Conservation (phyloP, 2,797 vertebrate genomes). For the Iguana delicatissima region DNA sequence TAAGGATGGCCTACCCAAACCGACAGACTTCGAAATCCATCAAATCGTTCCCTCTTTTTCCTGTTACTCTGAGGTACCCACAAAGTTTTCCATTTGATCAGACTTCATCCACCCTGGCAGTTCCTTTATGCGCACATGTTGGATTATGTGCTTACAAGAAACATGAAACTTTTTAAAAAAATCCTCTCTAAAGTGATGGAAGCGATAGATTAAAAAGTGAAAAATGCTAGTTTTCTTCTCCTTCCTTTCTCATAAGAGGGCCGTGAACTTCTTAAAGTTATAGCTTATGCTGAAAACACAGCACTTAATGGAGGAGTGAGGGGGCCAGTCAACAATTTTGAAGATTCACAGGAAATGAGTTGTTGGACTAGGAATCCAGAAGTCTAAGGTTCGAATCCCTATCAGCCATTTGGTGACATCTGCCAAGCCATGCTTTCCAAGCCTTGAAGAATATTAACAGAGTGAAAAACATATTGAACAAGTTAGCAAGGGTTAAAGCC, state of each 20-base stretch:
- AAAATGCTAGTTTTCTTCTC: slow-evolving; percentile 51
- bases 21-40: background rate
- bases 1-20: background rate
- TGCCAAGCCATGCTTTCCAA: too few species aligned
- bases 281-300: slow-evolving; percentile 50
- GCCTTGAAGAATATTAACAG: too few species aligned
- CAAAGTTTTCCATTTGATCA: background rate
- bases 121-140: background rate
- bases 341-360: too few species aligned
- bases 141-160: background rate
- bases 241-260: slow-evolving; percentile 6
- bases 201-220: slow-evolving; percentile 55
- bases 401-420: too few species aligned
- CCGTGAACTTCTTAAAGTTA: slow-evolving; percentile 69
- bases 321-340: too few species aligned
- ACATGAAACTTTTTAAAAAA: slow-evolving; percentile 37
- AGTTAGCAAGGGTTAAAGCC: too few species aligned
- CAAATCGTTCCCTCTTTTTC: too few species aligned
- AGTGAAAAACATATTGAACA: too few species aligned
- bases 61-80: too few species aligned
- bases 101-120: background rate
- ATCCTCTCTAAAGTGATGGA: slow-evolving; percentile 63
- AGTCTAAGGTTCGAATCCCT: too few species aligned
- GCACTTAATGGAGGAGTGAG: background rate
- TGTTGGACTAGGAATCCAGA: too few species aligned